Evolutionary conservation across 2,113 vertebrate species (phyloP).

Genomic region (Phyllostomus discolor): DNA sequence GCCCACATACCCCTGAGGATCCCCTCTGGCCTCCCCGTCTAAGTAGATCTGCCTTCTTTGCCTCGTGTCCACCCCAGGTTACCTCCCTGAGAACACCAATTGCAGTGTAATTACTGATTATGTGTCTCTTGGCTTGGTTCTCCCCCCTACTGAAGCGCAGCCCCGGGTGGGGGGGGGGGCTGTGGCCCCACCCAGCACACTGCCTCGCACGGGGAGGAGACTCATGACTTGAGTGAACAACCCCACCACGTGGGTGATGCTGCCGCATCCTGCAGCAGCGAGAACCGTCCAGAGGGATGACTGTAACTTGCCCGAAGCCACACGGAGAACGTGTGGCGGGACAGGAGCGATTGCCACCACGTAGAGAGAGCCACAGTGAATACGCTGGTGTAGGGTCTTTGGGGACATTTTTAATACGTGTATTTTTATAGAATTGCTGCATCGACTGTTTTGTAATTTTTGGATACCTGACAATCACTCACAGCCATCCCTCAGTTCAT

Average conservation of each 20-base stretch:
- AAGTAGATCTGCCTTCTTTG: rapidly evolving
- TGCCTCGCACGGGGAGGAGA: neutral
- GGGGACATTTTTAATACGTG: rapidly evolving
- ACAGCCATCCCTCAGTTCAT: neutral
- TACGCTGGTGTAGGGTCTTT: neutral
- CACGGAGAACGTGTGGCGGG: neutral
- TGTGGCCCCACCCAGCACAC: neutral
- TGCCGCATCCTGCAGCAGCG: neutral
- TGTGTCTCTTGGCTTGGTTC: rapidly evolving
- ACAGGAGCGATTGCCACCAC: neutral
- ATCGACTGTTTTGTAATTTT: neutral
- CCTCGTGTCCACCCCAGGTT: neutral
- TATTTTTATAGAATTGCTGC: neutral
- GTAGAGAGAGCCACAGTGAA: neutral
- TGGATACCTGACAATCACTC: neutral
- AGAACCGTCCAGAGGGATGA: neutral
- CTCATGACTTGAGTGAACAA: neutral
- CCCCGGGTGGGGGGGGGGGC: neutral
- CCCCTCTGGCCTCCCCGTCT: neutral
- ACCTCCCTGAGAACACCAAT: neutral
- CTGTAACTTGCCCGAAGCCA: neutral
- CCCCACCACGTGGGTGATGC: neutral
- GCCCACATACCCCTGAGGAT: neutral
- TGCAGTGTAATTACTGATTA: neutral
- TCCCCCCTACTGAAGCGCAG: neutral